Percentiles rank a stretch among this genome's conserved stretches.
These are phyloP conservation scores for Linnaemya tessellans DNA, from an alignment of 2,888 invertebrate genomes.

Conservation along the genomic window DNA sequence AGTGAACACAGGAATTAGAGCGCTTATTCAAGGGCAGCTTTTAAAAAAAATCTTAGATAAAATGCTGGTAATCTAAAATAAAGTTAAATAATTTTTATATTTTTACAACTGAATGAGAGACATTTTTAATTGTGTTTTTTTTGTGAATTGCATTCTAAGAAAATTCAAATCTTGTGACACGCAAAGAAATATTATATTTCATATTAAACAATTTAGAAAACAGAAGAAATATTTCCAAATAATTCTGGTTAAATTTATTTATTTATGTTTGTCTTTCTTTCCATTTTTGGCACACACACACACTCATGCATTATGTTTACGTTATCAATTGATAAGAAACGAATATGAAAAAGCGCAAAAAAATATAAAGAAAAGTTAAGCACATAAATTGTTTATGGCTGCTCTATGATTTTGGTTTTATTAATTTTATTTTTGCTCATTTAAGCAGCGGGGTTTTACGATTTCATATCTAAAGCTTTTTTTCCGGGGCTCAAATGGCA, in stretches of 20 bases:
- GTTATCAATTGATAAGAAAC: slow-evolving; percentile 33
- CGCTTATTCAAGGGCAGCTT: slow-evolving; percentile 9
- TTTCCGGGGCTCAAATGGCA: not conserved
- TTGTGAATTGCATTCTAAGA: too few relatives aligned
- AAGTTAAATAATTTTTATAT: too few relatives aligned
- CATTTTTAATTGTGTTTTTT: too few relatives aligned
- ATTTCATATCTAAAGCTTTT: not conserved
- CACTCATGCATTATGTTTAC: slow-evolving; percentile 13
- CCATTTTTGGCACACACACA: too few relatives aligned
- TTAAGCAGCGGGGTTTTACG: not conserved
- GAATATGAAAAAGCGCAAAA: not conserved
- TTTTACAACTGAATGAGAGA: too few relatives aligned
- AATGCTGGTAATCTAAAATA: not conserved
- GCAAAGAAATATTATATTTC: too few relatives aligned
- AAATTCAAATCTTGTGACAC: too few relatives aligned
- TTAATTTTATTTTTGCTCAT: not conserved
- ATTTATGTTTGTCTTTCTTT: too few relatives aligned
- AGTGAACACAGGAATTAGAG: not conserved
- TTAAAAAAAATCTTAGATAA: not conserved
- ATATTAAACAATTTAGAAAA: too few relatives aligned
- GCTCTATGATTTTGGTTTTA: not conserved
- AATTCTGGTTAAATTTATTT: too few relatives aligned
- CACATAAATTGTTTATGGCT: not conserved
- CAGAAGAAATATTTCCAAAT: too few relatives aligned
- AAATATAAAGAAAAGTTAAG: not conserved